Base-by-base conservation (phyloP, 2,113 vertebrate genomes). In the Limnothrissa miodon region DNA sequence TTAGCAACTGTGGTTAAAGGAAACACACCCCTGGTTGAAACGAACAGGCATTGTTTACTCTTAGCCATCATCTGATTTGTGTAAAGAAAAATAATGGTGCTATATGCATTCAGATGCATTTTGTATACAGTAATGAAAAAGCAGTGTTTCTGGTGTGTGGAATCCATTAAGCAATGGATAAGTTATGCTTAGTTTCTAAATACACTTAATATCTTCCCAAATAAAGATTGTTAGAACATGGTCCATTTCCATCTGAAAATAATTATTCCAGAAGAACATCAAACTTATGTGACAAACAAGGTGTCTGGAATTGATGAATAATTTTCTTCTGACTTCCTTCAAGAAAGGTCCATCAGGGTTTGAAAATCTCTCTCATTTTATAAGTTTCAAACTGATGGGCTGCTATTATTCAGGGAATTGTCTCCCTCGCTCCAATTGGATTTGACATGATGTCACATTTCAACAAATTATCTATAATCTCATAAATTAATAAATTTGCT, bases 371-470 rank as follows among this genome's bases (percentile, higher is more conserved):
- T 74, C 13, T 74, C 25, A 74, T 74, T 3, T 74, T 29, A 70
- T 70, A 36, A 36, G 4, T 15, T 36, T 74, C 25, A 74, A 33
- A 33, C 66, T 74, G 15, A 74, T 33, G 33, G 13, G 66, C 29
- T 74, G 29, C 29, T 36, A 74, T 74, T 70, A 74, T 74, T 70
- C 62, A 33, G 66, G 66, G 33, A 36, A 33, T 11, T 74, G 66
- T 74, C 29, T 74, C 29, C 29, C 29, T 74, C 4, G 66, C 33
- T 29, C 15, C 3, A 2, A 39, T 11, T 39, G 33, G 66, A 74
- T 74, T 36, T 66, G 59, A 66, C 59, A 33, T 29, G n/a, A 33
- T 74, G 66, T 74, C 66, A 74, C 21, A 74, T 74, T 36, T 74
- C 11, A 74, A 74, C 4, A 36, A 33, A 74, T 74, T 29, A 1